phyloP scores from a whole-genome alignment of 1,140 invertebrate genomes.

The Macrocentrus cingulum region DNA sequence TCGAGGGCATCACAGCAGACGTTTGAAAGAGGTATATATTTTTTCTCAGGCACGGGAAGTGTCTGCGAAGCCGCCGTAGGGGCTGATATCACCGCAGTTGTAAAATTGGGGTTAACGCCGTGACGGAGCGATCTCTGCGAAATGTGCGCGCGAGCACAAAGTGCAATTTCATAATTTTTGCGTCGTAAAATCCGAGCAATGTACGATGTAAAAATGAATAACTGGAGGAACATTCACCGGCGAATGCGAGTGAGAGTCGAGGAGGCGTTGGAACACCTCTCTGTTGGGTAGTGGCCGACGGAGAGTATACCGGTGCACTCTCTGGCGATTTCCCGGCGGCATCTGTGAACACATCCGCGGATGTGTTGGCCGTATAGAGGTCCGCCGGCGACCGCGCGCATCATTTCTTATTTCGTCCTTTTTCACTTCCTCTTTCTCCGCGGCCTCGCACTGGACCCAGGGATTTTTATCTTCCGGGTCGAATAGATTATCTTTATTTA shows the following conservation, averaged over 20 bases:
- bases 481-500: slow-evolving; percentile 62
- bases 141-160: slow-evolving; percentile 38
- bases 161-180: slow-evolving; percentile 59
- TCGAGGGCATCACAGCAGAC: too few species aligned
- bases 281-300: too few species aligned
- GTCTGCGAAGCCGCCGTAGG: background rate
- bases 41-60: background rate
- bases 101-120: slow-evolving; percentile 20
- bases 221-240: slow-evolving; percentile 22
- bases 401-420: background rate
- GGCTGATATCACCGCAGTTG: slow-evolving; percentile 4
- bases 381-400: slow-evolving; percentile 5
- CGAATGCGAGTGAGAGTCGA: slow-evolving; percentile 5
- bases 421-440: background rate
- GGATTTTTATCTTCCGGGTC: slow-evolving; percentile 58
- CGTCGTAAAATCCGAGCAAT: slow-evolving; percentile 57
- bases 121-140: slow-evolving; percentile 16
- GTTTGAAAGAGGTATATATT: too few species aligned
- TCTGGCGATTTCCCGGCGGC: background rate
- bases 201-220: slow-evolving; percentile 51
- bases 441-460: background rate
- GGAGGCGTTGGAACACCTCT: background rate
- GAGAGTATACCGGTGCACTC: background rate
- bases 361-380: background rate
- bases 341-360: background rate